These are phyloP conservation scores for Scomber japonicus DNA, from an alignment of 2,113 vertebrate genomes.

Conservation along the genomic window DNA sequence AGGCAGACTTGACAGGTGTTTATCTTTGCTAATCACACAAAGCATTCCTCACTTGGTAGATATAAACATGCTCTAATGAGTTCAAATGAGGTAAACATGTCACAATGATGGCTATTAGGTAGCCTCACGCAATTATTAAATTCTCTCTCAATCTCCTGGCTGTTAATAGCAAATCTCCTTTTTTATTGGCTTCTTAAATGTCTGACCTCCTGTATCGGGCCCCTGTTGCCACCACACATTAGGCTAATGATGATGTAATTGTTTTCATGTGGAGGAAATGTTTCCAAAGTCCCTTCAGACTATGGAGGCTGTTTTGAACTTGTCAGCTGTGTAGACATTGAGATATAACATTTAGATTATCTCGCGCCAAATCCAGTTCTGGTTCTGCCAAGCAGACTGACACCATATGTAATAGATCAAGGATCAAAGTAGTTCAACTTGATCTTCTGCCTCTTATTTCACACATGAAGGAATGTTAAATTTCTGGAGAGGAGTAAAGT, in stretches of 20 bases:
- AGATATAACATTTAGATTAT: conserved; percentile 28
- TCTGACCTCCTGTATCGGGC: neutral
- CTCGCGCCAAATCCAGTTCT: conserved; percentile 1
- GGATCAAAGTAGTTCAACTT: conserved; percentile 7
- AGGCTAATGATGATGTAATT: conserved; percentile 48
- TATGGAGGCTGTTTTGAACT: conserved; percentile 43
- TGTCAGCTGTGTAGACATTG: conserved; percentile 53
- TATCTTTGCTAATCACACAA: conserved; percentile 8
- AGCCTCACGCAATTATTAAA: neutral
- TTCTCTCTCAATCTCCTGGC: neutral
- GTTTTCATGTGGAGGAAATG: conserved; percentile 58
- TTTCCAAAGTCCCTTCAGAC: conserved; percentile 18
- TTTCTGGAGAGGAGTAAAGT: neutral
- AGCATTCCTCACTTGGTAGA: conserved; percentile 21
- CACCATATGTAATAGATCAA: neutral
- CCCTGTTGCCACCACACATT: conserved; percentile 17
- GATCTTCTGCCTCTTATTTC: conserved; percentile 9
- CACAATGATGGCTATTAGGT: neutral
- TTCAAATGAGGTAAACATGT: conserved; percentile 15
- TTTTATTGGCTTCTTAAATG: neutral
- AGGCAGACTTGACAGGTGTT: conserved; percentile 42
- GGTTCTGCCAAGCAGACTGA: conserved; percentile 5
- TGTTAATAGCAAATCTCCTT: conserved; percentile 5
- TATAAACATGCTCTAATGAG: conserved; percentile 11
- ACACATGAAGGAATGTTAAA: conserved; percentile 14